phyloP scores from a whole-genome alignment of 2,797 vertebrate genomes.

The Enteromius thamalakanensis region DNA sequence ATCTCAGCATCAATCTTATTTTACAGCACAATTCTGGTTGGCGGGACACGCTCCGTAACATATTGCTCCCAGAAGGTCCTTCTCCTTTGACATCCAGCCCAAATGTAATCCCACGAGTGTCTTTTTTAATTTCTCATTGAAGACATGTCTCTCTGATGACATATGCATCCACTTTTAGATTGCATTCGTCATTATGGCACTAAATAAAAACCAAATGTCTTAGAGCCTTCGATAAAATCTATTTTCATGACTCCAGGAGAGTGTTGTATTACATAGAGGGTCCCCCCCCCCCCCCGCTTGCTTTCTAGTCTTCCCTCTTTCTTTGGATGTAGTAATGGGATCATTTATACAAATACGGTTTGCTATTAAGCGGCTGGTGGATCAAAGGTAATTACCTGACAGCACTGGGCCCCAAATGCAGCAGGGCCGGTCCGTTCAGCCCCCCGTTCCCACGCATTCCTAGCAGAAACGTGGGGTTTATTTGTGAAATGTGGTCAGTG shows the following conservation, averaged over 20 bases:
- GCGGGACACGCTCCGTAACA: slow-evolving; percentile 32
- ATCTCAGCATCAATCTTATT: slow-evolving; percentile 52
- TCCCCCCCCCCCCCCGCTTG: neutral
- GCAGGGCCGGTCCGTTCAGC: slow-evolving; percentile 44
- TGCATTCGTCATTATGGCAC: slow-evolving; percentile 52
- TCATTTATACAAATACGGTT: slow-evolving; percentile 63
- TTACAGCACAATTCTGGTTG: slow-evolving; percentile 49
- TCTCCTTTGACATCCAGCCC: slow-evolving; percentile 48
- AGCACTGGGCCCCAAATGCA: slow-evolving; percentile 56
- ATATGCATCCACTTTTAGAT: slow-evolving; percentile 67
- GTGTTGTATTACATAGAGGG: slow-evolving; percentile 49
- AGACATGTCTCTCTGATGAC: slow-evolving; percentile 52
- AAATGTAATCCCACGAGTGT: slow-evolving; percentile 55
- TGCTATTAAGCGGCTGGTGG: slow-evolving; percentile 61
- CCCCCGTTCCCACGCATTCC: slow-evolving; percentile 53
- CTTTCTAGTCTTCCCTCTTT: slow-evolving; percentile 43
- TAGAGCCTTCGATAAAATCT: slow-evolving; percentile 67
- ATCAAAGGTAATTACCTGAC: slow-evolving; percentile 72
- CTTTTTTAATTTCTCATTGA: slow-evolving; percentile 62
- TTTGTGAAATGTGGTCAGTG: slow-evolving; percentile 69
- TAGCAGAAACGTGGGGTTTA: slow-evolving; percentile 65
- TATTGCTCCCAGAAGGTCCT: slow-evolving; percentile 46
- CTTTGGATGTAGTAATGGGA: slow-evolving; percentile 58
- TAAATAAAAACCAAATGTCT: slow-evolving; percentile 67
- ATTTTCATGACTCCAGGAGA: slow-evolving; percentile 54